phyloP scores from a whole-genome alignment of 1,140 invertebrate species.

The Euglossa dilemma region DNA sequence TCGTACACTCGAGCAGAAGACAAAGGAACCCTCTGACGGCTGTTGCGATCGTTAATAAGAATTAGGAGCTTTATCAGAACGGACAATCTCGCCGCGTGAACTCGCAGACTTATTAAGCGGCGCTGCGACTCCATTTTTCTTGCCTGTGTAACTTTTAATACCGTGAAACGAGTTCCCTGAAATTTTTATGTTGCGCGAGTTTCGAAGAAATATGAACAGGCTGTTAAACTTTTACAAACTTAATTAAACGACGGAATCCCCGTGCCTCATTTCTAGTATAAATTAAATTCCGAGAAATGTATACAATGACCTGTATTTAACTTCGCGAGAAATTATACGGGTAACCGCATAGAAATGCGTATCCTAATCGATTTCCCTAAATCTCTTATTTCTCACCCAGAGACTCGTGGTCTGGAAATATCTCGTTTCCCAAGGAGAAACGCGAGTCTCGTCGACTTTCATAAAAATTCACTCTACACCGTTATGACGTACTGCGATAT shows the following conservation, averaged over 20 bases:
- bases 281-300: not conserved
- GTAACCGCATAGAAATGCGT: too few relatives aligned
- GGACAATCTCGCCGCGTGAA: not conserved
- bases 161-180: not conserved
- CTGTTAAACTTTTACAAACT: not conserved
- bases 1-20: not conserved
- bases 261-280: not conserved
- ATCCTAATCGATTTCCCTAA: too few relatives aligned
- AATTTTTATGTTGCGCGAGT: not conserved
- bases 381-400: too few relatives aligned
- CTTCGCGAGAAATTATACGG: too few relatives aligned
- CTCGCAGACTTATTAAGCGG: not conserved
- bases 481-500: too few relatives aligned
- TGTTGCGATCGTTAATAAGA: constrained; percentile 33
- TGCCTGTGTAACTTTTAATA: not conserved
- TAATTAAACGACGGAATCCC: not conserved
- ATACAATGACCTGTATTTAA: too few relatives aligned
- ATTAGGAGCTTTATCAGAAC: constrained; percentile 9
- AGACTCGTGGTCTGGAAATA: not conserved
- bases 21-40: not conserved
- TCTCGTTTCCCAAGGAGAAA: not conserved
- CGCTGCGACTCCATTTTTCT: not conserved
- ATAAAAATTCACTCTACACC: too few relatives aligned
- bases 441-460: too few relatives aligned
- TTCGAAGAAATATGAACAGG: not conserved